These are phyloP conservation scores for Teleogryllus oceanicus DNA, from an alignment of 2,888 invertebrate species.

Conservation along the genomic window DNA sequence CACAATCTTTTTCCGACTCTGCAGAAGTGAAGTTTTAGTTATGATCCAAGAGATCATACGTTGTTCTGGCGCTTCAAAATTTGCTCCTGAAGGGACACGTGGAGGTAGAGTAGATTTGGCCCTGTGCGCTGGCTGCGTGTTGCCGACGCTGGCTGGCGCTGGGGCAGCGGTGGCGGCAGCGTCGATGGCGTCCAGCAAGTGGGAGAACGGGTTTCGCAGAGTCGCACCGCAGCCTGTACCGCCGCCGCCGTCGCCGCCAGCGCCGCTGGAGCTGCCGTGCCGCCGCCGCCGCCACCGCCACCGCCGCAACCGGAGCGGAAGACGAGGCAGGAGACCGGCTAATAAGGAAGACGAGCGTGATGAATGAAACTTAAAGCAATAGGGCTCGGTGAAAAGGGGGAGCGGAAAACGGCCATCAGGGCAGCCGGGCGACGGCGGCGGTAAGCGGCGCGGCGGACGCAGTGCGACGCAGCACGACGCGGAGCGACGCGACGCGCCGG, in stretches of 20 bases:
- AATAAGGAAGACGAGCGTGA: neutral
- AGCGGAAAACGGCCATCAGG: slow-evolving; percentile 9
- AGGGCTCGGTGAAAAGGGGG: neutral
- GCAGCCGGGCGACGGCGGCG: neutral
- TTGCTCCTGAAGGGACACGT: no score
- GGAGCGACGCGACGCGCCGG: no score
- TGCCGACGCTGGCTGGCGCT: no score
- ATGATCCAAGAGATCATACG: no score
- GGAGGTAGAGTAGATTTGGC: no score
- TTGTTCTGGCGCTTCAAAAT: no score
- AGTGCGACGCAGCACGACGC: no score
- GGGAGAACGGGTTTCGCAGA: slow-evolving; percentile 2
- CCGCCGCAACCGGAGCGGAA: neutral
- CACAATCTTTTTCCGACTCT: no score
- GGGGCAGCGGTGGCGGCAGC: neutral
- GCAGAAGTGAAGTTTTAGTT: no score
- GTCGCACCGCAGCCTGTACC: neutral
- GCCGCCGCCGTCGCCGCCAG: neutral
- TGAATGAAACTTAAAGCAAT: neutral
- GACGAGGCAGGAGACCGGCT: neutral
- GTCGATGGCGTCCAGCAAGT: neutral
- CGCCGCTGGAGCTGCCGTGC: neutral
- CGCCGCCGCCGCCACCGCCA: neutral
- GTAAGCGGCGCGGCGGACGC: no score
- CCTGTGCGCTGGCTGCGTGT: no score